Base-by-base conservation (phyloP, 1,140 invertebrate genomes). In the Oryzaephilus surinamensis region DNA sequence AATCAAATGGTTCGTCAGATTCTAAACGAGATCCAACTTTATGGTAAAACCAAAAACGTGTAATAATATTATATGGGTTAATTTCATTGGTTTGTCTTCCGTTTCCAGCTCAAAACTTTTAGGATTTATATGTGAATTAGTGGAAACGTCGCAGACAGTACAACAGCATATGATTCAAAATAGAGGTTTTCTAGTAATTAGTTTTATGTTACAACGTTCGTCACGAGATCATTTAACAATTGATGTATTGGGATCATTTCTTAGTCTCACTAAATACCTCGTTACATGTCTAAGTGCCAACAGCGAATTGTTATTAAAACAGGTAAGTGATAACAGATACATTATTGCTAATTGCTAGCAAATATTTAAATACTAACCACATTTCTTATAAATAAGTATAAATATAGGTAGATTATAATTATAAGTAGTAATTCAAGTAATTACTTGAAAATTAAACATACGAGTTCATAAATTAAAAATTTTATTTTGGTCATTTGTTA, bases 161-260 rank as follows among this genome's bases (percentile, higher is more conserved):
- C 96, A 98, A 60, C 95, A 98, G 60, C 96, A 99, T 59, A 93
- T 99, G 84, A 85, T 97, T 61, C 95, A 97, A 66, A 96, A 92
- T 59, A 73, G 93, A 52, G 95, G 95, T 26, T 98, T 99, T 67
- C 74, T 99, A 46, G 93, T 99, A 27, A 97, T 99, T 60, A 95
- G 93, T 48, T 93, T 92, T 62, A 87, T 97, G 74, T 72, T 99
- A 41, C 91, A 96, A 61, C 79, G 91, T 60, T 88, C 90, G 13
- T 91, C 84, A 19, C 73, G 91, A 48, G 88, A 96, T 55, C 93
- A 97, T 66, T 73, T 98, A 2, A 96, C 89, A 1, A 79, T 88
- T 21, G 87, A 94, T 56, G 92, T 97, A 16, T 73, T 97, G 5
- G 81, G 85, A 10, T 90, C 88, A 8, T 97, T 97, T 66, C 72